Evolutionary conservation across 2,113 vertebrate genomes (phyloP).

Genomic region (Channa maculata): DNA sequence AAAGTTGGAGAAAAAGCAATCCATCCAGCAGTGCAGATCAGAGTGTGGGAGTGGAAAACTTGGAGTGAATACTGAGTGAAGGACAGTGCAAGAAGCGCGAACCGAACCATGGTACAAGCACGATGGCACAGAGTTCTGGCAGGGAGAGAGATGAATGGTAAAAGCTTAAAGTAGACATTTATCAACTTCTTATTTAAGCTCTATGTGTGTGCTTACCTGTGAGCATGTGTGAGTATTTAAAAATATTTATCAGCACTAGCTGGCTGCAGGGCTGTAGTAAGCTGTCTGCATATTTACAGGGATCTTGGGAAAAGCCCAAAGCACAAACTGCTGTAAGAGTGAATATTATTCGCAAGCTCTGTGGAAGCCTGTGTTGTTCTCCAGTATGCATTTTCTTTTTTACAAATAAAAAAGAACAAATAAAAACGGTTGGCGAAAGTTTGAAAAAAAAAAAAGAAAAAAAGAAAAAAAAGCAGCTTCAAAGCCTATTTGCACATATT

Average conservation of each 20-base stretch:
- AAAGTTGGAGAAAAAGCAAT: conserved; percentile 54
- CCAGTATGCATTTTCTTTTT: conserved; percentile 1
- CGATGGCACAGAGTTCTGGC: conserved; percentile 8
- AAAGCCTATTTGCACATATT: background rate
- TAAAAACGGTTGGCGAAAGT: background rate
- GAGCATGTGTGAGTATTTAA: background rate
- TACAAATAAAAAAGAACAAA: background rate
- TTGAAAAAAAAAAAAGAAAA: background rate
- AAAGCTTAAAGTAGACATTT: conserved; percentile 13
- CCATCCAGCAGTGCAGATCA: conserved; percentile 63
- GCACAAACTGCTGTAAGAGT: conserved; percentile 21
- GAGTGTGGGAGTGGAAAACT: conserved; percentile 51
- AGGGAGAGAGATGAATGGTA: conserved; percentile 3
- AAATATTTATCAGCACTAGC: conserved; percentile 29
- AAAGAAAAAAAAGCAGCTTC: background rate
- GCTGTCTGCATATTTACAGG: conserved; percentile 48
- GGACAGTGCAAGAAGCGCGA: conserved; percentile 34
- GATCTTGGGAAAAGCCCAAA: conserved; percentile 30
- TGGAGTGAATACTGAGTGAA: conserved; percentile 65
- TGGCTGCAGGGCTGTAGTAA: conserved; percentile 36
- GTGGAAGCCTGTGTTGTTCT: background rate
- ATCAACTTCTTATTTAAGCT: background rate
- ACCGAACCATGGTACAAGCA: conserved; percentile 26
- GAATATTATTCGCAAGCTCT: conserved; percentile 11
- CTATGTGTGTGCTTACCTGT: background rate